Conservation (phyloP, 1,140 invertebrate species). For the Chelonus insularis region DNA sequence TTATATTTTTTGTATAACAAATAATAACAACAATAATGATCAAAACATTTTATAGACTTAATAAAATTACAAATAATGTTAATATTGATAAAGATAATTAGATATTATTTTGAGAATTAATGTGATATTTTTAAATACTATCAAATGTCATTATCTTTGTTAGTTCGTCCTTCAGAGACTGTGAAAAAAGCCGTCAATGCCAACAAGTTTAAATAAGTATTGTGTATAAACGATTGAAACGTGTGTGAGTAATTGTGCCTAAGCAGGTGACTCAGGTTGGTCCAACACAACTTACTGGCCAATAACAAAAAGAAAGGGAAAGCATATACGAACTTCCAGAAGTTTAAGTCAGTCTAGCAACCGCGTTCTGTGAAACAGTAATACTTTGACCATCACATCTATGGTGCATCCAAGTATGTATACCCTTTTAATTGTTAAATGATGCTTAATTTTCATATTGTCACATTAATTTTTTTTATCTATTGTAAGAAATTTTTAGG, state of each 20-base stretch:
- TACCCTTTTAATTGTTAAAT: conserved; percentile 20
- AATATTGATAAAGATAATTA: too few relatives aligned
- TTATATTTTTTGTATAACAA: too few relatives aligned
- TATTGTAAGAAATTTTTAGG: too few relatives aligned
- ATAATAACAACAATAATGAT: too few relatives aligned
- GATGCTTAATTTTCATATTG: background rate
- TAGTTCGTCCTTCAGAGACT: background rate
- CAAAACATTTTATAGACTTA: too few relatives aligned
- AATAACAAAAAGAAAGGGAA: conserved; percentile 53
- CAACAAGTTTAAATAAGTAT: conserved; percentile 34
- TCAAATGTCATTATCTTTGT: too few relatives aligned
- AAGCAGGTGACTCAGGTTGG: conserved; percentile 33
- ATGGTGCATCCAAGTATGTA: conserved; percentile 11
- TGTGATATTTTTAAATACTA: too few relatives aligned
- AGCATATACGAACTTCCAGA: conserved; percentile 38
- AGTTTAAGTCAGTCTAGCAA: conserved; percentile 46
- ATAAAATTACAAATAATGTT: too few relatives aligned
- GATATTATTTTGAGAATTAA: too few relatives aligned
- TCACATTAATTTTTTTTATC: background rate
- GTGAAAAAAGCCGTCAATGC: conserved; percentile 35
- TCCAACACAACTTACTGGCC: conserved; percentile 30
- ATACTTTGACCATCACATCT: background rate
- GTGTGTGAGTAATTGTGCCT: conserved; percentile 7
- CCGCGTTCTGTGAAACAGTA: conserved; percentile 38
- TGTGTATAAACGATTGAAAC: background rate